Conservation (phyloP, 2,797 vertebrate species). For the Cyprinodon diabolis region DNA sequence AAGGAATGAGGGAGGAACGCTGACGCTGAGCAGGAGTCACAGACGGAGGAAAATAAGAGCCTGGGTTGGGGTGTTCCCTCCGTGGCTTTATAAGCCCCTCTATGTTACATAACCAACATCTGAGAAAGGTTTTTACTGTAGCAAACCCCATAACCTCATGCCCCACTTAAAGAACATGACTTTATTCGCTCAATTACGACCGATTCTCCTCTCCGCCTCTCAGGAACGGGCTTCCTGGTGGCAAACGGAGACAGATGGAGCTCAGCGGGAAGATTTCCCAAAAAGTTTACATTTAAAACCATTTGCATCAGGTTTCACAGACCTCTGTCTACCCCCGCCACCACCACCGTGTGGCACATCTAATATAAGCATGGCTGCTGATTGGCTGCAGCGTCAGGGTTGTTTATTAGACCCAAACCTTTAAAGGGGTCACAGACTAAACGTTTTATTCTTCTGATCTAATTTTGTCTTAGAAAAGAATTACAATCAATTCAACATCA, state of each 20-base stretch:
- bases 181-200: constrained; percentile 22
- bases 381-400: constrained; percentile 30
- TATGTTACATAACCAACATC: constrained; percentile 78
- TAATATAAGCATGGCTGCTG: constrained; percentile 48
- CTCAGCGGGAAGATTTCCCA: not conserved
- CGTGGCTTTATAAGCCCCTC: constrained; percentile 40
- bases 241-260: not conserved
- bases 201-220: constrained; percentile 28
- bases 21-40: constrained; percentile 32
- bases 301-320: constrained; percentile 4
- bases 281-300: not conserved
- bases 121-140: constrained; percentile 67
- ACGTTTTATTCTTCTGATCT: too few species aligned
- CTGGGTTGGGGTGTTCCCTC: constrained; percentile 38
- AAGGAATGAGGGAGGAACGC: constrained; percentile 8
- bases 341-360: constrained; percentile 42
- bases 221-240: constrained; percentile 6
- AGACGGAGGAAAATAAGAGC: constrained; percentile 10
- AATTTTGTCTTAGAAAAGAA: too few species aligned
- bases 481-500: not conserved
- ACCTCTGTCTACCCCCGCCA: constrained; percentile 21
- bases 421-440: constrained; percentile 35
- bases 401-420: constrained; percentile 49
- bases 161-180: constrained; percentile 42
- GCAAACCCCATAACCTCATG: constrained; percentile 56